phyloP scores from a whole-genome alignment of 2,113 vertebrate species.

The Aptenodytes patagonicus region DNA sequence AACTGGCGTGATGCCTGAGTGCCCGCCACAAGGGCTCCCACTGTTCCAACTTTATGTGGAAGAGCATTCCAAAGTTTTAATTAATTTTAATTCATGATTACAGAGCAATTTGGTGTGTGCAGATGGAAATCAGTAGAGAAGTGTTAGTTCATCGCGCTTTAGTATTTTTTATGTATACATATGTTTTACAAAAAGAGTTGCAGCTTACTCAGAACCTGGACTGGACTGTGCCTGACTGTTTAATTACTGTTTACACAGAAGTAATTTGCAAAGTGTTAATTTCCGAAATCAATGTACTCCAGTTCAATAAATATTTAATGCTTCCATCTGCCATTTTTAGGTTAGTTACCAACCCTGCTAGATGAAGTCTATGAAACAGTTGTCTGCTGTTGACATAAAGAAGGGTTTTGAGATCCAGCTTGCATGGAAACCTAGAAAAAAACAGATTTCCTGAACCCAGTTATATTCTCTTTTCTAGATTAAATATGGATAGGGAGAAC shows the following conservation, averaged over 20 bases:
- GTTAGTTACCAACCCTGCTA: constrained; percentile 13
- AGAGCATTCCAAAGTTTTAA: constrained; percentile 20
- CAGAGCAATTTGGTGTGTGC: neutral
- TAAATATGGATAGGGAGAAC: neutral
- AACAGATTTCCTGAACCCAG: neutral
- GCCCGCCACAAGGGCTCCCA: neutral
- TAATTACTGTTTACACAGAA: constrained; percentile 51
- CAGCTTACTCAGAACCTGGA: constrained; percentile 40
- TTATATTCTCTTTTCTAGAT: neutral
- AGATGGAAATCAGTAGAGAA: constrained; percentile 32
- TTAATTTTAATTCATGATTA: constrained; percentile 15
- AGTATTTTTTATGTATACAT: constrained; percentile 11
- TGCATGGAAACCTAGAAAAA: neutral
- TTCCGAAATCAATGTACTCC: constrained; percentile 35
- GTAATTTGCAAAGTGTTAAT: constrained; percentile 54
- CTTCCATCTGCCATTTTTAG: constrained; percentile 51
- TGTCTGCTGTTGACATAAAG: constrained; percentile 25
- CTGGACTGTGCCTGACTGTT: constrained; percentile 27
- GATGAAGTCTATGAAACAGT: constrained; percentile 12
- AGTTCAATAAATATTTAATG: constrained; percentile 67
- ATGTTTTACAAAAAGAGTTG: constrained; percentile 34
- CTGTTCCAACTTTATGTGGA: neutral
- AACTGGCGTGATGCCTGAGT: neutral
- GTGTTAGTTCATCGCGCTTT: neutral
- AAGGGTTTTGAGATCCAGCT: constrained; percentile 19